Percentiles rank a stretch among this genome's conserved stretches.
These are phyloP conservation scores for Pyrocoelia pectoralis DNA, from an alignment of 2,888 invertebrate genomes.

Conservation along the genomic window DNA sequence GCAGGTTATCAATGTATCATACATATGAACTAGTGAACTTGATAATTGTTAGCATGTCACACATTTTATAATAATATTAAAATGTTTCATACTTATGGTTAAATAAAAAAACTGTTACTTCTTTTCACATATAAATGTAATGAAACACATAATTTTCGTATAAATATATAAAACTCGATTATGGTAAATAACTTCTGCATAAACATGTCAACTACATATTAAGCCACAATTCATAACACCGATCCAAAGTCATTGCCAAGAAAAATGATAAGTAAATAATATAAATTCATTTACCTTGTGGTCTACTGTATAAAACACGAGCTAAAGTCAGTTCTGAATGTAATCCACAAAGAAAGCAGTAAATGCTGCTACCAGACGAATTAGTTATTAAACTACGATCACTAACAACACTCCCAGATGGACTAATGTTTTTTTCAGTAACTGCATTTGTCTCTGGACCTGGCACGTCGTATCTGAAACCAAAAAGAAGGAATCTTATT, in stretches of 20 bases:
- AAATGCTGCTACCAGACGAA: slow-evolving; percentile 80
- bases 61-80: too few species aligned
- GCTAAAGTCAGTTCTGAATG: slow-evolving; percentile 89
- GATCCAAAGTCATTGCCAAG: too few species aligned
- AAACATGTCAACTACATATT: too few species aligned
- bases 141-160: too few species aligned
- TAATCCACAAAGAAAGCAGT: slow-evolving; percentile 88
- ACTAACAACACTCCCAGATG: slow-evolving; percentile 78
- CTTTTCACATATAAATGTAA: too few species aligned
- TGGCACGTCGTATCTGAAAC: slow-evolving; percentile 74
- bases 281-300: slow-evolving; percentile 61
- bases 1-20: neutral
- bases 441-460: slow-evolving; percentile 58
- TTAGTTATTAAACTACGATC: slow-evolving; percentile 73
- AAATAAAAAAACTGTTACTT: too few species aligned
- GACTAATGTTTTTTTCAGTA: slow-evolving; percentile 77
- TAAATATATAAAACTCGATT: too few species aligned
- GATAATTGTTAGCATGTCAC: neutral
- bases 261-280: neutral
- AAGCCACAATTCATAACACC: too few species aligned
- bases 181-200: too few species aligned
- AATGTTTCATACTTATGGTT: too few species aligned
- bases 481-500: neutral
- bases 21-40: neutral
- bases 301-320: slow-evolving; percentile 74